Evolutionary conservation across 2,113 vertebrate genomes (phyloP).

Genomic region (Oryzias curvinotus): DNA sequence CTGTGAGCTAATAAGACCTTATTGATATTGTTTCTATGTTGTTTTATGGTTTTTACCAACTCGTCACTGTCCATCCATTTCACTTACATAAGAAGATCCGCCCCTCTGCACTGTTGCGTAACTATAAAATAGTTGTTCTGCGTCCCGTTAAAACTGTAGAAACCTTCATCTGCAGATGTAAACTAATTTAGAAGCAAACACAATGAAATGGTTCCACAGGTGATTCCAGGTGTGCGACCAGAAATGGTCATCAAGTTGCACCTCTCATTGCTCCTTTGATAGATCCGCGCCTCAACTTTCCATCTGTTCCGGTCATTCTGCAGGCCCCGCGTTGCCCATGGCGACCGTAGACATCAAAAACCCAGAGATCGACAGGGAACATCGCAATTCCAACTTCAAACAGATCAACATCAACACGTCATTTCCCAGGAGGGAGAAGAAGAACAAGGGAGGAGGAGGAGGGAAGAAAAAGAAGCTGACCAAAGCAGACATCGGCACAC

Average conservation of each 20-base stretch:
- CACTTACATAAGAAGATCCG: too few relatives aligned
- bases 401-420: slow-evolving; percentile 89
- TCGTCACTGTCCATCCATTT: too few relatives aligned
- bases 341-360: slow-evolving; percentile 98
- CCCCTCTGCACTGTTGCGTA: too few relatives aligned
- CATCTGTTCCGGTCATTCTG: background rate
- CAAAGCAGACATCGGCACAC: slow-evolving; percentile 97
- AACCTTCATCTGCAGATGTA: background rate
- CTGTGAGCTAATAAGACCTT: too few relatives aligned
- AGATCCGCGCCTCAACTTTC: background rate
- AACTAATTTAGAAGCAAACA: background rate
- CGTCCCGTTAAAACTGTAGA: too few relatives aligned
- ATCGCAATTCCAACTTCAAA: slow-evolving; percentile 81
- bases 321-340: slow-evolving; percentile 91
- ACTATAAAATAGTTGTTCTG: too few relatives aligned
- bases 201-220: too few relatives aligned
- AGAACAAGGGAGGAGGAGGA: slow-evolving; percentile 80
- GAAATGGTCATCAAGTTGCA: too few relatives aligned
- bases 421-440: slow-evolving; percentile 92
- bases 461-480: slow-evolving; percentile 93
- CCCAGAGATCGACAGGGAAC: slow-evolving; percentile 88
- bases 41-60: too few relatives aligned
- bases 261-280: too few relatives aligned
- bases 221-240: too few relatives aligned
- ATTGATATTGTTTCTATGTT: too few relatives aligned